Evolutionary conservation across 2,113 vertebrate genomes (phyloP).

Genomic region (Benitochromis conjunctus): DNA sequence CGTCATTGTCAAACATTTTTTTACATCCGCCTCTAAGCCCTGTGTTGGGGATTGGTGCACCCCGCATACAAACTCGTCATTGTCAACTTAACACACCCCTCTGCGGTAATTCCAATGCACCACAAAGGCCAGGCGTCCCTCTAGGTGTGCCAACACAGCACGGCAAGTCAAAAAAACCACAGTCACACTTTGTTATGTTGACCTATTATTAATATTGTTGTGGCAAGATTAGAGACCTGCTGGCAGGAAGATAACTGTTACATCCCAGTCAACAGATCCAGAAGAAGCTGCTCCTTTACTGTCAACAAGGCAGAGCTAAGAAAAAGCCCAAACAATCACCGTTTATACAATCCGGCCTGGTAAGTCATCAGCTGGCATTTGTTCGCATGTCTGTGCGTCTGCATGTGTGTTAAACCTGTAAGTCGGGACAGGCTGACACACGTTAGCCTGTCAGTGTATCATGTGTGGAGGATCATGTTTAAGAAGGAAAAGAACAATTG

Average conservation of each 20-base stretch:
- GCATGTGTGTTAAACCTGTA: constrained; percentile 22
- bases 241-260: not conserved
- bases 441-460: not conserved
- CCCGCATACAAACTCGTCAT: not conserved
- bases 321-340: not conserved
- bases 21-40: not conserved
- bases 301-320: not conserved
- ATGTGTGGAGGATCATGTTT: not conserved
- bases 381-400: not conserved
- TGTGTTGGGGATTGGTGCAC: not conserved
- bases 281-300: not conserved
- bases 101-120: not conserved
- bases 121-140: constrained; percentile 23
- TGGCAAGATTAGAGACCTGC: not conserved
- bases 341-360: not conserved
- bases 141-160: constrained; percentile 25
- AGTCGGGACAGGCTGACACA: constrained; percentile 28
- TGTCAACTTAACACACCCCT: constrained; percentile 1
- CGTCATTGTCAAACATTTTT: not conserved
- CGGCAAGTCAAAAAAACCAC: not conserved
- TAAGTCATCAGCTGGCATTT: not conserved
- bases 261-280: not conserved
- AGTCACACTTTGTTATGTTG: not conserved
- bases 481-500: not conserved
- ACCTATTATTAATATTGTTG: not conserved